phyloP scores from a whole-genome alignment of 2,888 invertebrate species.

The Melipona bicolor region DNA sequence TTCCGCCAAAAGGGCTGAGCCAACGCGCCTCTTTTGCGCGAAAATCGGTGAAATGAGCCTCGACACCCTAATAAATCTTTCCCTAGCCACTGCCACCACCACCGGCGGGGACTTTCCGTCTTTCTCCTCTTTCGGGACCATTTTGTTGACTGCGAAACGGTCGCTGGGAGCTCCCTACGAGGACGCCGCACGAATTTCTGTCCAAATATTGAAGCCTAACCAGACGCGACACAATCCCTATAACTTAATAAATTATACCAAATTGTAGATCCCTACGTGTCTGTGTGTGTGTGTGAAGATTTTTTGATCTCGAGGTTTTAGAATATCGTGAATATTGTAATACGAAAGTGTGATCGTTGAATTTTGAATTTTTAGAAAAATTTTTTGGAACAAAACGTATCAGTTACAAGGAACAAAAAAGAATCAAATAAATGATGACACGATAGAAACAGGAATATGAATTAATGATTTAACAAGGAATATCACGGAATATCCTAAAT shows the following conservation, averaged over 20 bases:
- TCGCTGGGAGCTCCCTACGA: neutral
- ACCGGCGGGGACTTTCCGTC: neutral
- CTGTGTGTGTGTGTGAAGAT: too few species aligned
- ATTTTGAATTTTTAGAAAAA: too few species aligned
- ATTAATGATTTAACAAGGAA: too few species aligned
- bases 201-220: slow-evolving; percentile 52
- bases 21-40: slow-evolving; percentile 72
- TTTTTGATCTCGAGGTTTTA: too few species aligned
- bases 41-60: slow-evolving; percentile 75
- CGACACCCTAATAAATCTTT: slow-evolving; percentile 69
- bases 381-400: too few species aligned
- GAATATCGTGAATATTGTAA: too few species aligned
- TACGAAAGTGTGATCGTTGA: too few species aligned
- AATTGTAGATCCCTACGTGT: neutral
- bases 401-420: too few species aligned
- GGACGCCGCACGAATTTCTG: slow-evolving; percentile 35
- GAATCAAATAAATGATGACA: too few species aligned
- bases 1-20: slow-evolving; percentile 59
- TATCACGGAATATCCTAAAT: too few species aligned
- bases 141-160: neutral
- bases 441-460: too few species aligned
- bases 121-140: neutral
- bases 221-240: slow-evolving; percentile 1
- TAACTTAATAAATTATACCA: slow-evolving; percentile 49
- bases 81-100: neutral